Base-by-base conservation (phyloP, 2,113 vertebrate species). In the Siniperca knerii region DNA sequence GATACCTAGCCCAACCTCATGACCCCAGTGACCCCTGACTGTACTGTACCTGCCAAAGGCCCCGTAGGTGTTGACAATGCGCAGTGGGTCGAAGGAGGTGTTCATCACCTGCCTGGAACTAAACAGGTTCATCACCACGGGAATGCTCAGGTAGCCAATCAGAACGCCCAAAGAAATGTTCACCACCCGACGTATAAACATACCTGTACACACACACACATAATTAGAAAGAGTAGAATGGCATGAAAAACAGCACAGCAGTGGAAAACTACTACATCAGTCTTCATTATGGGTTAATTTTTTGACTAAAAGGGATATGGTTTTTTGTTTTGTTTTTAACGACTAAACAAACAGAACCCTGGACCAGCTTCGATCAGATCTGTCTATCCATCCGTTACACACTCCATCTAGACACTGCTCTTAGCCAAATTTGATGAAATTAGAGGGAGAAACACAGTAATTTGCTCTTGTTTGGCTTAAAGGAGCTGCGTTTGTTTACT, bases 51-150 rank as follows among this genome's bases (percentile, higher is more conserved):
- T 99, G 68, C 98, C 98, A 0, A 99, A 99, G 55, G 98, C 98
- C 23, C 98, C 98, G 0, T 99, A 99, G 1, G 98, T 99, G 95
- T 99, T 99, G 92, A 99, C 98, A 0, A 99, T 98, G 23, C 98
- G 84, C 61, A 99, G 96, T 0, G 98, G 91, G 91, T 96, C 96
- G 84, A 99, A 99, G 0, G 98, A 98, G 0, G 96, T 96, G 93
- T 99, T 99, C 98, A 99, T 99, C 90, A 98, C 85, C 92, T 99
- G 98, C 20, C 37, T 94, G 84, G 98, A 92, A 71, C 92, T 99
- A 42, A 99, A 86, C 77, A 99, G 92, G 94, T 99, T 99, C 74
- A 97, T 68, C 76, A 99, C 89, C 75, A 99, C 98, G 0, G 98
- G 98, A 44, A 98, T 0, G 69, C 98, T 99, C 86, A 99, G 96